Percentiles rank a stretch among this genome's conserved stretches.
Conservation (phyloP, 2,888 invertebrate species). For the Macrophya annulata region DNA sequence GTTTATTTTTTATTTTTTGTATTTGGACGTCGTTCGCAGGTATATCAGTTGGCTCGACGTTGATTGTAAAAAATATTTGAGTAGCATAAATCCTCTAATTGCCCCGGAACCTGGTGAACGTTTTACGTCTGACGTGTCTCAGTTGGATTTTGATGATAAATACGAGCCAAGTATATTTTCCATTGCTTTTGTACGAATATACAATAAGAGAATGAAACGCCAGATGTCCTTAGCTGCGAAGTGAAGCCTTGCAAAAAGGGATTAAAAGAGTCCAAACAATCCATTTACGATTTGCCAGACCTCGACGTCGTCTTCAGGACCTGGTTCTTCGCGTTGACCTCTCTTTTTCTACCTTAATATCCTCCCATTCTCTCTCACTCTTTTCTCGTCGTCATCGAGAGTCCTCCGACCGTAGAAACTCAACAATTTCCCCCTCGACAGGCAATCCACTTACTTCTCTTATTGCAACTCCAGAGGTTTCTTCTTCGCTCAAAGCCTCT, state of each 20-base stretch:
- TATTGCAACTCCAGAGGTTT: conserved; percentile 53
- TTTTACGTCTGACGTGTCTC: conserved; percentile 29
- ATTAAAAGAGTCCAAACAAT: conserved; percentile 51
- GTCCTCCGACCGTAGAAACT: conserved; percentile 51
- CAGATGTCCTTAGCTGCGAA: conserved; percentile 35
- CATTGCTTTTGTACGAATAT: background rate
- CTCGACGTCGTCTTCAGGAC: conserved; percentile 28
- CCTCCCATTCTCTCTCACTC: background rate
- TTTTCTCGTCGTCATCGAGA: conserved; percentile 47
- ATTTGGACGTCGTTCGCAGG: background rate
- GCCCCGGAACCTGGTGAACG: conserved; percentile 3
- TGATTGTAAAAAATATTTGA: conserved; percentile 17
- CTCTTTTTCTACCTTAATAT: background rate
- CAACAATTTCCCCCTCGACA: conserved; percentile 54
- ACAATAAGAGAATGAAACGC: conserved; percentile 25
- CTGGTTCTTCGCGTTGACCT: conserved; percentile 37
- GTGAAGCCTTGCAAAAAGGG: conserved; percentile 32
- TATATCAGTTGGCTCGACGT: conserved; percentile 19
- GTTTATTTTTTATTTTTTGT: background rate
- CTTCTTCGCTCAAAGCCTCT: conserved; percentile 36
- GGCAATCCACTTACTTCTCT: conserved; percentile 55
- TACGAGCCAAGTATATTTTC: conserved; percentile 22
- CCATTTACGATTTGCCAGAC: conserved; percentile 50
- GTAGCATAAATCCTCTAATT: conserved; percentile 43
- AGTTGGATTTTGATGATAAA: conserved; percentile 5